Conservation (phyloP, 2,113 vertebrate genomes). For the Bambusicola thoracicus region DNA sequence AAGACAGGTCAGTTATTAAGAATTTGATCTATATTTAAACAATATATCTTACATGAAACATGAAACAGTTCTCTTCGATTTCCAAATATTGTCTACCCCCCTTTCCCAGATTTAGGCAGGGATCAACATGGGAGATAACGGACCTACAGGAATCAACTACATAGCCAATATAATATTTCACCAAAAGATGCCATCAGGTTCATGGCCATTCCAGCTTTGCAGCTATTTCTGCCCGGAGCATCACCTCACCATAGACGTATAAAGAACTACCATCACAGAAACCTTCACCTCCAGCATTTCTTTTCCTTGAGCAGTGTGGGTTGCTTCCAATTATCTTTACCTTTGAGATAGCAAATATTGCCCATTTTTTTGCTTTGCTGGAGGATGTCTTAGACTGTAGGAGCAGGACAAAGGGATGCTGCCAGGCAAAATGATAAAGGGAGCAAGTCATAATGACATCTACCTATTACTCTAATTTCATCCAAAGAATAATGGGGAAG, state of each 20-base stretch:
- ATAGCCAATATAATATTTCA: not conserved
- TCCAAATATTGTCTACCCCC: not conserved
- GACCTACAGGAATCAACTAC: not conserved
- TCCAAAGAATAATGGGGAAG: not conserved
- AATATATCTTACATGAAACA: too few species aligned
- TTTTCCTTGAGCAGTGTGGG: not conserved
- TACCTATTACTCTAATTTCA: not conserved
- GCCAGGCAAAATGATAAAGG: not conserved
- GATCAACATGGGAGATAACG: not conserved
- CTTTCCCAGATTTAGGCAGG: not conserved
- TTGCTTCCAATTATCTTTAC: not conserved
- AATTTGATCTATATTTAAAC: not conserved
- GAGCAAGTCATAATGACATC: not conserved
- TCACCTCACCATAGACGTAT: not conserved
- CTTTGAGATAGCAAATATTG: not conserved
- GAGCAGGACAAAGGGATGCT: not conserved
- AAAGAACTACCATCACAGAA: not conserved
- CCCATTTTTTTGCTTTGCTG: not conserved
- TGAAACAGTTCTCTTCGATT: not conserved
- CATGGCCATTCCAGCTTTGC: not conserved
- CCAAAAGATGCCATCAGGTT: not conserved
- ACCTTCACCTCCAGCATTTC: not conserved
- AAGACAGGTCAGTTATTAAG: not conserved
- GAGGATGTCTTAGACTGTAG: rapidly evolving
- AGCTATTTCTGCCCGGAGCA: not conserved